Evolutionary conservation across 2,797 vertebrate species (phyloP), one percentile per base, ranked within the genome.

Genomic region (Propithecus deckenii): DNA sequence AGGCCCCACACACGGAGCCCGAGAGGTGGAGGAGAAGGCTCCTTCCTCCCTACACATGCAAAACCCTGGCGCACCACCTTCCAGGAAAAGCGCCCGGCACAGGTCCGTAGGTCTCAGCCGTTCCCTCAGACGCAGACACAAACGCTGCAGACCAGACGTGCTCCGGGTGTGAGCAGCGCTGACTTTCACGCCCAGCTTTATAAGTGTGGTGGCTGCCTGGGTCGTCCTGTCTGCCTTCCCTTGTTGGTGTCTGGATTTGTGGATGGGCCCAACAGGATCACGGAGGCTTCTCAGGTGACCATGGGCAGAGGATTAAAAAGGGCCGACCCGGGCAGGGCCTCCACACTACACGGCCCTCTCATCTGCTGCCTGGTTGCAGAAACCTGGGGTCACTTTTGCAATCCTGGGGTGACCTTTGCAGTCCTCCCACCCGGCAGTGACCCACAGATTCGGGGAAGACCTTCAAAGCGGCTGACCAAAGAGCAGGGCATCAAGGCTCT

Each of bases 241-340:
- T 55, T 32, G 35, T 2, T 30, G 41, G 18, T 25, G 69, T 93
- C 61, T 50, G 91, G 41, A 59, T 61, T 41, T 59, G 83, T 5
- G 32, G 13, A 30, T 67, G 69, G 22, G 18, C 9, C 71, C 14
- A 12, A 57, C n/a, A 9, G 20, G 57, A 1, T 23, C 17, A 17
- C 32, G 12, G 8, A n/a, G 50, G 12, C 46, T 20, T 28, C 71
- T 46, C 17, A 5, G 17, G 43, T 2, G 35, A 76, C 17, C 28
- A 10, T 0, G 9, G 46, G 32, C 50, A 17, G 74, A 78, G 20
- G 23, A 43, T 15, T 67, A 20, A n/a, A 25, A 28, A 9, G 57
- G 1, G 20, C 41, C 41, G 28, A 22, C 25, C 0, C 0, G 43
- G 46, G 43, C 14, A 9, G 67, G 18, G 13, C 28, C 61, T 63